Conservation (phyloP, 2,888 invertebrate species). For the Conchocele bisecta region DNA sequence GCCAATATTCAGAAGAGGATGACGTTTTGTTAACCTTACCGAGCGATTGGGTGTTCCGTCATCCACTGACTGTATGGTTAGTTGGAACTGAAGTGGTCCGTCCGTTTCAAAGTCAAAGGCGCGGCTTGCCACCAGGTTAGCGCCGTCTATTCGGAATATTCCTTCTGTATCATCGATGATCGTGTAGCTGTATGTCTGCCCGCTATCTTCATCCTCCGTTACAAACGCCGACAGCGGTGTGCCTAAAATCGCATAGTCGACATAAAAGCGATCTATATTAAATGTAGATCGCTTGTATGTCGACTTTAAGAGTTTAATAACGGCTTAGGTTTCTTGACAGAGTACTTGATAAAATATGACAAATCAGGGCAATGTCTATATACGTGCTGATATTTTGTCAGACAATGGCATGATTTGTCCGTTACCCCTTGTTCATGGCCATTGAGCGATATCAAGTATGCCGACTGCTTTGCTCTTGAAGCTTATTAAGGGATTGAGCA, state of each 20-base stretch:
- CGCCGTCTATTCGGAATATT: conserved; percentile 52
- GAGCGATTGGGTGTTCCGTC: conserved; percentile 38
- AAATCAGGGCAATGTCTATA: no score
- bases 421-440: no score
- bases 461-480: no score
- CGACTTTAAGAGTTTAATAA: no score
- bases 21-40: conserved; percentile 15
- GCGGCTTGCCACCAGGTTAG: conserved; percentile 41
- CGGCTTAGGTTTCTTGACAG: no score
- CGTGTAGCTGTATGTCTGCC: conserved; percentile 54
- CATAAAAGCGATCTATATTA: neutral
- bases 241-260: conserved; percentile 34
- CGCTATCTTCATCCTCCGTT: conserved; percentile 62
- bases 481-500: no score
- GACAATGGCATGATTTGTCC: no score
- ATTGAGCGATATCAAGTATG: no score
- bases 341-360: no score
- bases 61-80: conserved; percentile 61
- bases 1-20: no score
- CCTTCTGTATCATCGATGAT: conserved; percentile 54
- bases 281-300: no score
- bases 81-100: conserved; percentile 33
- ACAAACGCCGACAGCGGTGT: conserved; percentile 43
- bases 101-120: conserved; percentile 63
- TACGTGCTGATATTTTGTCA: no score